Evolutionary conservation across 2,797 vertebrate species (phyloP), one percentile per base, ranked within the genome.

Genomic region (Phataginus tetradactyla): DNA sequence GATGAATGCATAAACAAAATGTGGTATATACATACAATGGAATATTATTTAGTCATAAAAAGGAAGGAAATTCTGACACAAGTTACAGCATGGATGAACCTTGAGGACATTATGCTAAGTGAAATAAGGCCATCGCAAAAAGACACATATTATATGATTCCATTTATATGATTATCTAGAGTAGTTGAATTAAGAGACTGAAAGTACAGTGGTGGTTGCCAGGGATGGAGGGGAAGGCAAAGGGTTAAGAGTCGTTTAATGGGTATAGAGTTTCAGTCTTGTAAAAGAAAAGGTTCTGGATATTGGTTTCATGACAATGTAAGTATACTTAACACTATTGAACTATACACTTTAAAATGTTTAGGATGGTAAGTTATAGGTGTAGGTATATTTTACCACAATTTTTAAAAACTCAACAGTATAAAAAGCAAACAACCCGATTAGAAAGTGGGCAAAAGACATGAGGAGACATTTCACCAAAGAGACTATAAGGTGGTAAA

Each of bases 61-160:
- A 64, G 20, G 39, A 86, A 85, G 57, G 15, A 39, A 39, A 23
- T 93, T 57, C 78, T 85, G 20, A 51, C 12, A 51, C 9, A 34
- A 15, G 21, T 3, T 85, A 37, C 63, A 55, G 27, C 25, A 39
- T 32, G 2, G 29, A 5, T 34, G 27, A 68, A 78, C 0, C 49
- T 57, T 59, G n/a, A 78, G 23, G 85, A 63, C 34, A 72, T 61
- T 23, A 57, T 12, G 5, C 37, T 15, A 59, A 63, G 5, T 34
- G 51, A 93, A 94, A 75, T 27, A 93, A 91, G 12, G 13, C 21
- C 91, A 45, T 59, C 68, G 57, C 23, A 9, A 79, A 89, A 95
- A 71, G 34, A 37, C 27, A 39, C 86, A 59, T 84, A 34, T 17
- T 12, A 2, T 12, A 45, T 21, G 21, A 32, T 59, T 64, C 92